A percentile compares a stretch with the other conserved stretches of the same genome.
These are phyloP conservation scores for Aphidius ervi DNA, from an alignment of 1,140 invertebrate species.

Conservation along the genomic window DNA sequence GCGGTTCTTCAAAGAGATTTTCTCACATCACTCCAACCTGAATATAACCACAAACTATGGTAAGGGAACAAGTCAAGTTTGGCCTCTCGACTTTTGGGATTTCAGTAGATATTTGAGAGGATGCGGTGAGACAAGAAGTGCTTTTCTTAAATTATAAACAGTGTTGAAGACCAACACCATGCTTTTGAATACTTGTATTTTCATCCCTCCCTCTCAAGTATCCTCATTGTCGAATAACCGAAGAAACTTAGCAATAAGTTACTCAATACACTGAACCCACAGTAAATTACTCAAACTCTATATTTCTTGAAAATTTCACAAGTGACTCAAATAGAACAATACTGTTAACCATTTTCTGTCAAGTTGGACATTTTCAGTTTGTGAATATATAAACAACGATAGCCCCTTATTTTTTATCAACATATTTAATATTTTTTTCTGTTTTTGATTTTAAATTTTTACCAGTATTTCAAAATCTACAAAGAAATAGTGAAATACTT, in stretches of 20 bases:
- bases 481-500: neutral
- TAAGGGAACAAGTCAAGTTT: no score
- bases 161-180: slow-evolving; percentile 24
- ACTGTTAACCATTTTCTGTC: neutral
- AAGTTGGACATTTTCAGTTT: neutral
- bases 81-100: no score
- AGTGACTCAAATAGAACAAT: neutral
- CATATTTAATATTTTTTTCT: neutral
- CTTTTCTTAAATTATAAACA: slow-evolving; percentile 42
- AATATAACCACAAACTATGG: no score
- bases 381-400: no score
- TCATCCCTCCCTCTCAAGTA: slow-evolving; percentile 15
- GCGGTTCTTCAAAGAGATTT: no score
- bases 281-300: no score
- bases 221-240: neutral
- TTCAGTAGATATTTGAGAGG: neutral
- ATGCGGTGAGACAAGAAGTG: slow-evolving; percentile 16
- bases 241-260: no score
- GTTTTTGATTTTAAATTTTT: neutral
- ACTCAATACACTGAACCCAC: no score
- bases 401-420: no score
- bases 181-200: slow-evolving; percentile 14
- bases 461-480: neutral
- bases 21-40: no score
- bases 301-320: neutral